Evolutionary conservation across 1,140 invertebrate species (phyloP), one percentile per base, ranked within the genome.

Genomic region (Eumaeus atala): DNA sequence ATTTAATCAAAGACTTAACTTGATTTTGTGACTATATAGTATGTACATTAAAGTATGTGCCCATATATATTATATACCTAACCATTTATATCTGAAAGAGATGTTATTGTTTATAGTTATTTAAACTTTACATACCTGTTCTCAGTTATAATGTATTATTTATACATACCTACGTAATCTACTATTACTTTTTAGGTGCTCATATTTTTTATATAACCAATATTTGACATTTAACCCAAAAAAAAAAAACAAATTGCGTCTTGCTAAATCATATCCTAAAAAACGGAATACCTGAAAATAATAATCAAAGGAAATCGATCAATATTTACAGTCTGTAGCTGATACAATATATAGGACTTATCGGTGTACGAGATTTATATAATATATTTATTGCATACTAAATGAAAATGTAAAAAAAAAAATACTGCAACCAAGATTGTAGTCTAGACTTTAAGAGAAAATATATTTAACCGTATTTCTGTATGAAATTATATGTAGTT

Each of bases 401-500:
- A 68, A 64, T 59, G 67, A 83, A 85, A 86, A 86, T 75, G 74
- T 81, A 78, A 86, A 86, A 85, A 79, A 84, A 83, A 84, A 71
- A 62, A 61, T 75, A 82, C 70, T 72, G 80, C 63, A 66, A 77
- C 68, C 77, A 77, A 74, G 67, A 76, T 74, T 77, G 80, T 84
- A 84, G 80, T 74, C 67, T 80, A 80, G 75, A 66, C 64, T 44
- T 56, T 84, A 83, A 84, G 79, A 71, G 71, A 75, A 81, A 84
- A 79, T 86, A 84, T 86, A 86, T 84, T 83, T 86, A 86, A 86
- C 70, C 80, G 78, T 86, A 86, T 86, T 85, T 86, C 82, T 86
- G 82, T 86, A 86, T 86, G 78, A 86, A 82, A 86, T 86, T 86
- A 86, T 86, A 86, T 86, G 80, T 86, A 86, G 82, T 82, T 86